Base-by-base conservation (phyloP, 2,888 invertebrate genomes). In the Drosophila greeni region DNA sequence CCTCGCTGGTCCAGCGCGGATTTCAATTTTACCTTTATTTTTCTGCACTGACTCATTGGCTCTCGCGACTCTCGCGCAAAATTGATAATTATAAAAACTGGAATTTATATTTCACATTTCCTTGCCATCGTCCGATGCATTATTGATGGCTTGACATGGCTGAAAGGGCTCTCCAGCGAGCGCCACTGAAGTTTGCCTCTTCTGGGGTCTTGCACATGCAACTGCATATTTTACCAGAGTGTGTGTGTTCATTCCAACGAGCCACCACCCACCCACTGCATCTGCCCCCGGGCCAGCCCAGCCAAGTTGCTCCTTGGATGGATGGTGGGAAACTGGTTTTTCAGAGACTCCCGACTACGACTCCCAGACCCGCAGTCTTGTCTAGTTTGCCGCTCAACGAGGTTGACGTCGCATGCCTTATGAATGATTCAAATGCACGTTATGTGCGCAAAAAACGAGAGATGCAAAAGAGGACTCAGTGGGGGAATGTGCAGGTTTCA, bases 401-500 rank as follows among this genome's bases (percentile, higher is more conserved):
- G 55, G 34, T 39, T 52, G 58, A 62, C 72, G 61, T 79, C 75
- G 78, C 84, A 82, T 82, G 85, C 81, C 83, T 81, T 84, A 82
- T 81, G 81, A 81, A 81, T 81, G 81, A 81, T 84, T 81, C 81
- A 81, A 84, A 82, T 80, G 84, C 84, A 84, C 80, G 84, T 82
- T 82, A 71, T 84, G 66, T 72, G 74, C 52, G 69, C 80, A 68
- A 36, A 67, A 74, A 66, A 57, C 36, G 62, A 56, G 52, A 65
- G 61, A 39, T 66, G 54, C 52, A 61, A 42, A 43, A 39, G 33
- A 54, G 39, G 20, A 53, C 14, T 11, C 8, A 12, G 26, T 12
- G 18, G 11, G 18, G 11, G 9, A 3, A 16, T 24, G 14, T 36
- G 29, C 20, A 18, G 16, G 5, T 36, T 36, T 5, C 9, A 12